These are phyloP conservation scores for Rhagonycha lutea DNA, from an alignment of 2,888 invertebrate species.

Conservation along the genomic window DNA sequence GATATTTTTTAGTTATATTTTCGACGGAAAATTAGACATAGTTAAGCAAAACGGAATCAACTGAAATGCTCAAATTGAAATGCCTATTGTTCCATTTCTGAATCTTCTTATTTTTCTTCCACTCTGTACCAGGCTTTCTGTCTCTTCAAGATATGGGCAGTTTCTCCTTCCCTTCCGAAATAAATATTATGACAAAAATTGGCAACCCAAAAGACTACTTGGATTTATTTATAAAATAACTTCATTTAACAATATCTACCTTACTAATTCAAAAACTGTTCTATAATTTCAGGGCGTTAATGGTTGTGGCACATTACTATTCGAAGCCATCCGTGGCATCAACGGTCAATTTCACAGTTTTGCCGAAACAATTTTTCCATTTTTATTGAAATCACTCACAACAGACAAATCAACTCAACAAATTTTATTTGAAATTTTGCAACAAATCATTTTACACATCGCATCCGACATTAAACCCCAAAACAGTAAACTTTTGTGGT, in stretches of 20 bases:
- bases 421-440: constrained; percentile 67
- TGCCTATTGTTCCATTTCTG: background rate
- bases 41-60: no score
- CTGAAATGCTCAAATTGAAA: no score
- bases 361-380: constrained; percentile 70
- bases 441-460: constrained; percentile 67
- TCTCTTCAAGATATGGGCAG: no score
- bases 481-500: constrained; percentile 72
- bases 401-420: constrained; percentile 60
- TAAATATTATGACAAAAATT: no score
- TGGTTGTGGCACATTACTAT: constrained; percentile 86
- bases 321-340: constrained; percentile 86
- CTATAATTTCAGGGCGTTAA: constrained; percentile 64
- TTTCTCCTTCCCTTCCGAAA: no score
- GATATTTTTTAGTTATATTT: background rate
- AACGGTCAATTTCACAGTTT: constrained; percentile 85
- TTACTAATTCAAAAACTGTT: background rate
- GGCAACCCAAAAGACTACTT: no score
- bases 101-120: background rate
- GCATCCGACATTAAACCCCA: constrained; percentile 65
- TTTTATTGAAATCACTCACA: constrained; percentile 67
- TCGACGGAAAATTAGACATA: no score
- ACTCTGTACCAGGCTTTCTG: no score
- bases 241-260: no score
- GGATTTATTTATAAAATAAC: no score